Percentiles rank a stretch among this genome's conserved stretches.
Evolutionary conservation across 2,113 vertebrate species (phyloP).

Genomic region (Phalacrocorax carbo): DNA sequence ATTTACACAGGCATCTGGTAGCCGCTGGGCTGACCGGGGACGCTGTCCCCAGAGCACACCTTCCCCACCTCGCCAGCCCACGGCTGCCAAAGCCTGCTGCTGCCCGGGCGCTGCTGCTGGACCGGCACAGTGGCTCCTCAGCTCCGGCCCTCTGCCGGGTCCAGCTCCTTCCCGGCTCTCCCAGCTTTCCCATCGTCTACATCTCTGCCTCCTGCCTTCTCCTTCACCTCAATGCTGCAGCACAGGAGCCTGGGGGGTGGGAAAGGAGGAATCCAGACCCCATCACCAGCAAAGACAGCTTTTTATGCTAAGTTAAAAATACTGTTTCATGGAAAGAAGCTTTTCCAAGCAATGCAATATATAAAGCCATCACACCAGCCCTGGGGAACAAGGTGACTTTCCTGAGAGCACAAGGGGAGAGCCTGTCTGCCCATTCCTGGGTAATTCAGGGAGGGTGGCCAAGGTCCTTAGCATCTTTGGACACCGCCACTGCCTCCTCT

Average conservation of each 20-base stretch:
- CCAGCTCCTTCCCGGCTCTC: not conserved
- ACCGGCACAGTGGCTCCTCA: rapidly evolving
- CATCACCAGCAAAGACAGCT: rapidly evolving
- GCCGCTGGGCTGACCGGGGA: not conserved
- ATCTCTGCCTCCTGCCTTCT: not conserved
- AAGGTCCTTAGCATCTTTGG: not conserved
- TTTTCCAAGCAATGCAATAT: not conserved
- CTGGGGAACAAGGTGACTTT: not conserved
- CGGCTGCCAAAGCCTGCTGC: rapidly evolving
- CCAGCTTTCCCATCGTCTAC: not conserved
- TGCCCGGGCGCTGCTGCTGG: rapidly evolving
- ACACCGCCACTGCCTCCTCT: not conserved
- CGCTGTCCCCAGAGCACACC: not conserved
- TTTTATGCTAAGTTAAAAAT: not conserved
- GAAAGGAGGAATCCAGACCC: not conserved
- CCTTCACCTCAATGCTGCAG: rapidly evolving
- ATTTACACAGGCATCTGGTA: not conserved
- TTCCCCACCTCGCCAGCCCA: rapidly evolving
- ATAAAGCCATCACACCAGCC: not conserved
- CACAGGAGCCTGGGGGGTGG: not conserved
- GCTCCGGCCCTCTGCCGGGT: rapidly evolving
- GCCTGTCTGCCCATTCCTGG: not conserved
- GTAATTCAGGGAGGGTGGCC: not conserved
- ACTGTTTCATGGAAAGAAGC: not conserved
- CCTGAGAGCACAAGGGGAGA: not conserved